Evolutionary conservation across 2,888 invertebrate genomes (phyloP), one percentile per base, ranked within the genome.

Genomic region (Hirtodrosophila confusa): DNA sequence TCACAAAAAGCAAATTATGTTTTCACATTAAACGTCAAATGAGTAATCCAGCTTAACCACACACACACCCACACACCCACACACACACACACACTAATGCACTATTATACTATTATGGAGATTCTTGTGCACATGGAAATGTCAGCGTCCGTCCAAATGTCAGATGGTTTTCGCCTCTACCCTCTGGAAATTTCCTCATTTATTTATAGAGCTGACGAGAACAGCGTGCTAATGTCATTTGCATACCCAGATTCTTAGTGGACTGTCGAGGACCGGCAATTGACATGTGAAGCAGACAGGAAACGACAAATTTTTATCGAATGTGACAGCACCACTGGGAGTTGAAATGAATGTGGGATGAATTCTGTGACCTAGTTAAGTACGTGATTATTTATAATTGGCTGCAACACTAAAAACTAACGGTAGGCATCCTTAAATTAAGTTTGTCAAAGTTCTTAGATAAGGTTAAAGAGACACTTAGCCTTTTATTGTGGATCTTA

Each of bases 1-100:
- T 53, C 43, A 61, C 49, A 45, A 11, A 63, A 67, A 61, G 86
- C 48, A 65, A 72, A 85, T 87, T 82, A 85, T 82, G 75, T 72
- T 85, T 78, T 80, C 72, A 66, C 64, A 79, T 71, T 58, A 80
- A 65, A 61, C 55, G 73, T 68, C 65, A 64, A 61, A 67, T 39
- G 68, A 63, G 68, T 72, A 72, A 78, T 72, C 62, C 65, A 11
- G 11, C 33, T 35, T 36, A 55, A 37, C 12, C 39, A 49, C 27
- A 31, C 37, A 40, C 23, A 51, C 27, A 50, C 37, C 45, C 44
- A 29, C 35, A 49, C 35, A 11, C 2, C 41, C 31, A 45, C 10
- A 43, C 29, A 33, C 4, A 31, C n/a, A 7, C 6, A 35, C 9
- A 39, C 12, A 9, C 27, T 35, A 1, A 17, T 17, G 17, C 7